Evolutionary conservation across 2,888 invertebrate species (phyloP), one percentile per base, ranked within the genome.

Genomic region (Lacanobia wlatinum): DNA sequence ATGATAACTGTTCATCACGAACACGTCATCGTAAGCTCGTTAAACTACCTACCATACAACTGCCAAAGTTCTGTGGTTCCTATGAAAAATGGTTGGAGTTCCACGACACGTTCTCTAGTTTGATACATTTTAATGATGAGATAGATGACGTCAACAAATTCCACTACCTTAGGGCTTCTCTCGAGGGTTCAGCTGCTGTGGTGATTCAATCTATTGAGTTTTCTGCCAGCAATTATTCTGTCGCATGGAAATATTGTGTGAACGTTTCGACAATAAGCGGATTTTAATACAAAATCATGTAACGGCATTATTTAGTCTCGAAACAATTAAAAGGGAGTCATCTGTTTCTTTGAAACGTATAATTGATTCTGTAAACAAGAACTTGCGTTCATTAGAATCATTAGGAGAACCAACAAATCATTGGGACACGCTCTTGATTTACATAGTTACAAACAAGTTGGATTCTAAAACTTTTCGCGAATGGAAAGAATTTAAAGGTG

Each of bases 351-450:
- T 84, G 60, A 83, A 78, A 62, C 58, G 73, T 38, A 38, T 84
- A 0, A 75, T 84, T 43, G 84, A 87, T 66, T 56, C 71, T 10
- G 16, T 84, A 8, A 85, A 84, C 72, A 87, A 83, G 79, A 86
- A 81, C 52, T 61, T 87, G 23, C 68, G 83, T 16, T 80, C 86
- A 4, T 70, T 88, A 23, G 71, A 80, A 23, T 61, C 81, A 0
- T 70, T 85, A 46, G 83, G 83, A 2, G 46, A 46, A 46, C 46
- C 46, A 46, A 46, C 16, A 46, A 14, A 46, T 46, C 46, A 16
- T 46, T 46, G 86, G 86, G 85, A 85, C 61, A 84, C 86, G 34
- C 68, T 86, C 3, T 58, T 88, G 5, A 86, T 88, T 70, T 70
- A 86, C 56, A 84, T 87, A 4, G 46, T 86, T 9, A 80, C 77